These are phyloP conservation scores for Dicrostonyx torquatus DNA, from an alignment of 2,797 vertebrate species.

Conservation along the genomic window DNA sequence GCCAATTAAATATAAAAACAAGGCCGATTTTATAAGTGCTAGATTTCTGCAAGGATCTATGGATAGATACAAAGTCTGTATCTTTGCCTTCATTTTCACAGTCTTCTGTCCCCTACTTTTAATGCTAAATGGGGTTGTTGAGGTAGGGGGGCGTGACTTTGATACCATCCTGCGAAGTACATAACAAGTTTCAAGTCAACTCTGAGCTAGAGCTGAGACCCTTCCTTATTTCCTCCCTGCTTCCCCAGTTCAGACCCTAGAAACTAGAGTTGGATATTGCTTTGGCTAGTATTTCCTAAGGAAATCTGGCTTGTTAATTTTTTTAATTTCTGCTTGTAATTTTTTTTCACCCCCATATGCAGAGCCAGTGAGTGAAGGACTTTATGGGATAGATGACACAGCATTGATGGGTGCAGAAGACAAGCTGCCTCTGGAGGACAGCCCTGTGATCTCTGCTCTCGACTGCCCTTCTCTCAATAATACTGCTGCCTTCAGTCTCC, in stretches of 20 bases:
- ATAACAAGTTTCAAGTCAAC: background rate
- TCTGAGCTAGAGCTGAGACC: background rate
- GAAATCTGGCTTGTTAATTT: constrained; percentile 44
- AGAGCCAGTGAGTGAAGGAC: constrained; percentile 86
- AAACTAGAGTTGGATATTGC: constrained; percentile 48
- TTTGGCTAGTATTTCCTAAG: constrained; percentile 39
- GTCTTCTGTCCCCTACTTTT: constrained; percentile 24
- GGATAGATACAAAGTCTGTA: background rate
- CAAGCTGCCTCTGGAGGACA: constrained; percentile 83
- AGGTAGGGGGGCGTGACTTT: background rate
- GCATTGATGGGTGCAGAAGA: constrained; percentile 83
- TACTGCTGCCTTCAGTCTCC: constrained; percentile 82
- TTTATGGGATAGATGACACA: constrained; percentile 87
- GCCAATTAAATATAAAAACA: constrained; percentile 18
- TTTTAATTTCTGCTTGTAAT: background rate
- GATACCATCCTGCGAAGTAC: background rate
- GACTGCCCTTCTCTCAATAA: constrained; percentile 81
- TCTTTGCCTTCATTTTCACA: constrained; percentile 33
- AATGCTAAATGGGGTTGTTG: background rate
- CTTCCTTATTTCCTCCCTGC: background rate
- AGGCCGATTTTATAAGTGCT: constrained; percentile 50
- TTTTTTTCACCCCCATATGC: constrained; percentile 12
- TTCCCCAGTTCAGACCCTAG: background rate
- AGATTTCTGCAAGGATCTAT: constrained; percentile 18
- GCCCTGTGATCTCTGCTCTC: constrained; percentile 83